phyloP scores from a whole-genome alignment of 1,140 invertebrate species.

The Colletes gigas region DNA sequence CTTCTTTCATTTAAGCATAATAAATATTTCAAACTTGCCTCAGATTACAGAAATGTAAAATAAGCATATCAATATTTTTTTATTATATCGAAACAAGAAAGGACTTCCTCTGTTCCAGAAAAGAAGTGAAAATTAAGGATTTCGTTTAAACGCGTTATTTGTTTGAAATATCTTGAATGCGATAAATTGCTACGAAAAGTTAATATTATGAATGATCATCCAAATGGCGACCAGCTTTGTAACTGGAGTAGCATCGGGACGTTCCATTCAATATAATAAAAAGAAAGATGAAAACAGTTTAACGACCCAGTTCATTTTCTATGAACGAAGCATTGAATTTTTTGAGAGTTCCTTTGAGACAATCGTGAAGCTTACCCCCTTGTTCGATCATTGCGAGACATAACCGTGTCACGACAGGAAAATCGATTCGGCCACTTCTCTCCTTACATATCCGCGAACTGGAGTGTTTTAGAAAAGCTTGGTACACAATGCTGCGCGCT shows the following conservation, averaged over 20 bases:
- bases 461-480: not conserved
- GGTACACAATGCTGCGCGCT: not conserved
- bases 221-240: not conserved
- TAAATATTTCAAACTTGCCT: no score
- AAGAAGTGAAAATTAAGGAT: no score
- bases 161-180: no score
- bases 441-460: not conserved
- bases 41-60: no score
- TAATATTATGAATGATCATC: not conserved
- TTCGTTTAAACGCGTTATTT: no score
- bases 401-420: slow-evolving; percentile 4
- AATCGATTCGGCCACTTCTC: slow-evolving; percentile 1
- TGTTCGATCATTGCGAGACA: not conserved
- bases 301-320: not conserved
- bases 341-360: not conserved
- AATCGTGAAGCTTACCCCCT: not conserved
- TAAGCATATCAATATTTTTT: no score
- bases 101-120: no score
- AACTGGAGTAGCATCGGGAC: not conserved
- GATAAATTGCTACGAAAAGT: no score
- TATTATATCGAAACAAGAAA: no score
- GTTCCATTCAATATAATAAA: not conserved
- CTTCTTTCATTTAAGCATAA: no score
- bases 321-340: not conserved
- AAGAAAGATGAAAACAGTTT: not conserved